A percentile compares a stretch with the other conserved stretches of the same genome.
Conservation (phyloP, 2,797 vertebrate genomes). For the Enteromius fasciolatus region DNA sequence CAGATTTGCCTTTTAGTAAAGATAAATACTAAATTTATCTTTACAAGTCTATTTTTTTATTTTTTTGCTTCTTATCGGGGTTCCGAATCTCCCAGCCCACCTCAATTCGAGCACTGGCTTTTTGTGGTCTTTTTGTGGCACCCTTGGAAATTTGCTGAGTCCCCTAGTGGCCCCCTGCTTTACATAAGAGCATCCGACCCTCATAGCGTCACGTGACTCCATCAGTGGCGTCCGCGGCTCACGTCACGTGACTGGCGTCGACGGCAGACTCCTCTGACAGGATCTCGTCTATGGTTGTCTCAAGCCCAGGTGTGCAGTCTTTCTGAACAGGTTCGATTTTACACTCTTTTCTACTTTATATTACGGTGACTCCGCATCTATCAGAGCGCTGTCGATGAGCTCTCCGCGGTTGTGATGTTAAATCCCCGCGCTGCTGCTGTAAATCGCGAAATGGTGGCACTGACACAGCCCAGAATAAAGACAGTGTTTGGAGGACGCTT, state of each 20-base stretch:
- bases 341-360: neutral
- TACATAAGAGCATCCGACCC: neutral
- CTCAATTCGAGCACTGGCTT: too few species aligned
- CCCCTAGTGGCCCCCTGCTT: neutral
- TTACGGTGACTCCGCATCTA: neutral
- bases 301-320: constrained; percentile 16
- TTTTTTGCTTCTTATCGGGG: too few species aligned
- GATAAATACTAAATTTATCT: too few species aligned
- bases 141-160: neutral
- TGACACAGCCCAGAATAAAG: constrained; percentile 32
- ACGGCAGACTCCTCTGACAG: constrained; percentile 38
- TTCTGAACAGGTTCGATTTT: constrained; percentile 31
- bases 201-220: neutral
- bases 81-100: too few species aligned
- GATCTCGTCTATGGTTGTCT: constrained; percentile 8
- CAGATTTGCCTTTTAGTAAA: too few species aligned
- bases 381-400: neutral
- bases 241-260: constrained; percentile 54
- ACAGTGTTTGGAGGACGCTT: neutral
- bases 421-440: neutral
- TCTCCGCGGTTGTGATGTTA: neutral
- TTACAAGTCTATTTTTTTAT: too few species aligned
- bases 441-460: constrained; percentile 27
- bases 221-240: neutral
- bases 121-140: neutral